A percentile compares a stretch with the other conserved stretches of the same genome.
Evolutionary conservation across 2,113 vertebrate species (phyloP).

Genomic region (Onychostoma macrolepis): DNA sequence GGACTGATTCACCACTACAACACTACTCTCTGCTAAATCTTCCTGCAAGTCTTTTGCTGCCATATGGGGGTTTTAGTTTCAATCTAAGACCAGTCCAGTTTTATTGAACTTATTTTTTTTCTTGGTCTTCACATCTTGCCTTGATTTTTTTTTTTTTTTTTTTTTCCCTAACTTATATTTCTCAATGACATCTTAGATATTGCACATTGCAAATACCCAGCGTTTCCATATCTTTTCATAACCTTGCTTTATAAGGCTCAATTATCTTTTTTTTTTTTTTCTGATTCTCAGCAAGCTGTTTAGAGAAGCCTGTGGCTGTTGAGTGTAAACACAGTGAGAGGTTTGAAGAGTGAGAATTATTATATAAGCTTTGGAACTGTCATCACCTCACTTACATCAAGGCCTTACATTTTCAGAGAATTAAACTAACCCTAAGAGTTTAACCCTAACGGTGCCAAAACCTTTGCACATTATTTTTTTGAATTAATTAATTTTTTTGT

Average conservation of each 20-base stretch:
- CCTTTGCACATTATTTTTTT: too few relatives aligned
- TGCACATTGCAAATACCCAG: background rate
- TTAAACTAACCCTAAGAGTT: background rate
- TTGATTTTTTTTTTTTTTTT: too few relatives aligned
- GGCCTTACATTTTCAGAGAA: background rate
- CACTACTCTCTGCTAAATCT: background rate
- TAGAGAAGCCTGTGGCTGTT: background rate
- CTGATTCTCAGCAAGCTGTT: background rate
- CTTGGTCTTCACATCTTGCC: background rate
- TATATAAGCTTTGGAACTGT: conserved; percentile 12
- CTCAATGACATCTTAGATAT: background rate
- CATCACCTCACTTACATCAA: background rate
- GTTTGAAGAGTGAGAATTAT: background rate
- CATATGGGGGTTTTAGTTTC: background rate
- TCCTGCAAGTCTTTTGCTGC: background rate
- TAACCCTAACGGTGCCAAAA: background rate
- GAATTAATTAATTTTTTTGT: too few relatives aligned
- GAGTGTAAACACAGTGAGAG: conserved; percentile 17
- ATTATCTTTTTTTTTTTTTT: background rate
- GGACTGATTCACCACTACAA: background rate
- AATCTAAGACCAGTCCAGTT: background rate
- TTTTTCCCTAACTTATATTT: background rate
- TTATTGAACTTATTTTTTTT: background rate
- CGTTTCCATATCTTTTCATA: background rate
- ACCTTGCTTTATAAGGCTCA: background rate